These are phyloP conservation scores for Neodiprion pinetum DNA, from an alignment of 1,140 invertebrate species.

Conservation along the genomic window DNA sequence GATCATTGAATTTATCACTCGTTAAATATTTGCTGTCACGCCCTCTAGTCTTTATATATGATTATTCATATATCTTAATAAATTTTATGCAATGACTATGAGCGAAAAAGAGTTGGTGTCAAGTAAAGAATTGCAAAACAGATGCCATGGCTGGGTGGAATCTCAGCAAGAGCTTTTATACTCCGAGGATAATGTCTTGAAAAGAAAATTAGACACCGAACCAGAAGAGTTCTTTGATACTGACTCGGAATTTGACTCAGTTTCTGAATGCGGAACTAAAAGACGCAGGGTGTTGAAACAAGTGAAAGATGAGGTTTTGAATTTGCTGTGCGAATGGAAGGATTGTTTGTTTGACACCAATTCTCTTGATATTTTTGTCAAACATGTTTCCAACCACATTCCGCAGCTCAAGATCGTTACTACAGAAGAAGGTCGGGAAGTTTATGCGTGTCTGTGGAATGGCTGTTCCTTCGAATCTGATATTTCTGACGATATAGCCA, in stretches of 20 bases:
- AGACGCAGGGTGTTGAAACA: slow-evolving; percentile 40
- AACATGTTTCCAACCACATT: slow-evolving; percentile 54
- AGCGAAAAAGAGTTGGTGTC: slow-evolving; percentile 36
- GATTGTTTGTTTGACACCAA: slow-evolving; percentile 41
- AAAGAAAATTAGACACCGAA: slow-evolving; percentile 31
- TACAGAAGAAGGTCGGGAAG: slow-evolving; percentile 41
- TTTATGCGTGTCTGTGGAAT: slow-evolving; percentile 71
- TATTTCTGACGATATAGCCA: slow-evolving; percentile 64
- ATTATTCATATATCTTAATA: background rate
- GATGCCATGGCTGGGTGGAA: slow-evolving; percentile 52
- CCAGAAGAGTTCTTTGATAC: slow-evolving; percentile 48
- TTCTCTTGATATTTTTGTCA: slow-evolving; percentile 45
- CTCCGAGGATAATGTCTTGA: slow-evolving; percentile 27
- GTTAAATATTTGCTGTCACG: background rate
- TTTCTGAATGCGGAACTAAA: slow-evolving; percentile 55
- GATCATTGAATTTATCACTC: background rate
- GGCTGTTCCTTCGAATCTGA: slow-evolving; percentile 66
- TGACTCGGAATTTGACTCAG: slow-evolving; percentile 58
- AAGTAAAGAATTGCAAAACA: slow-evolving; percentile 46
- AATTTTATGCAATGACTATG: slow-evolving; percentile 28
- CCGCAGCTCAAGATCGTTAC: slow-evolving; percentile 44
- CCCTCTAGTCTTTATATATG: background rate
- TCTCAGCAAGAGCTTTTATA: slow-evolving; percentile 33
- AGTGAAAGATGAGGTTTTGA: slow-evolving; percentile 46
- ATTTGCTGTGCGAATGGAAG: slow-evolving; percentile 55